Conservation (phyloP, 2,888 invertebrate species). For the Bugula neritina region DNA sequence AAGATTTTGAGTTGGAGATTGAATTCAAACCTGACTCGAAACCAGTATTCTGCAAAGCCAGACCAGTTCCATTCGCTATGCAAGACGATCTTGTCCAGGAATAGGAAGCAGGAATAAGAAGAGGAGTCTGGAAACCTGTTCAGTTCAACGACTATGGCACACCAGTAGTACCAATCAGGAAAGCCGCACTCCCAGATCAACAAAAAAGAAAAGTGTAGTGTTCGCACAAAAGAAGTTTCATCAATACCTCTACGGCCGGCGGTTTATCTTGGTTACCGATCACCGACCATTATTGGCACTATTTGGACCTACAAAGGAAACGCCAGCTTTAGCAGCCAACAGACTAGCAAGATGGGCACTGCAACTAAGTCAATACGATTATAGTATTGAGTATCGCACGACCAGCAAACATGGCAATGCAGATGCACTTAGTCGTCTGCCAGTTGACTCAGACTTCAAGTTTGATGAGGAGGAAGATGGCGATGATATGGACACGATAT, state of each 20-base stretch:
- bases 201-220: constrained; percentile 25
- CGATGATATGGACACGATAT: constrained; percentile 4
- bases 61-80: constrained; percentile 32
- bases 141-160: constrained; percentile 32
- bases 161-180: constrained; percentile 32
- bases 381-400: constrained; percentile 27
- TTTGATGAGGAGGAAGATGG: too few species aligned
- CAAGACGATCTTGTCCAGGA: constrained; percentile 25
- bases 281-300: too few species aligned
- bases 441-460: too few species aligned
- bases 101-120: constrained; percentile 24
- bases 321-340: constrained; percentile 27
- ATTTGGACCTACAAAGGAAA: too few species aligned
- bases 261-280: constrained; percentile 29
- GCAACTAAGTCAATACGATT: constrained; percentile 29
- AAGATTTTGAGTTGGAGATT: too few species aligned
- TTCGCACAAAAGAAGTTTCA: constrained; percentile 31
- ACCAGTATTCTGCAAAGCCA: too few species aligned
- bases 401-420: constrained; percentile 31
- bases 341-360: constrained; percentile 30
- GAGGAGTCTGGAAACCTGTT: constrained; percentile 28
- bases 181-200: constrained; percentile 18
- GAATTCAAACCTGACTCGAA: too few species aligned
- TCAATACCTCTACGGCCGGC: constrained; percentile 29
- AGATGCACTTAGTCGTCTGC: constrained; percentile 32